These are phyloP conservation scores for Aleiodes testaceus DNA, from an alignment of 2,888 invertebrate species.

Conservation along the genomic window DNA sequence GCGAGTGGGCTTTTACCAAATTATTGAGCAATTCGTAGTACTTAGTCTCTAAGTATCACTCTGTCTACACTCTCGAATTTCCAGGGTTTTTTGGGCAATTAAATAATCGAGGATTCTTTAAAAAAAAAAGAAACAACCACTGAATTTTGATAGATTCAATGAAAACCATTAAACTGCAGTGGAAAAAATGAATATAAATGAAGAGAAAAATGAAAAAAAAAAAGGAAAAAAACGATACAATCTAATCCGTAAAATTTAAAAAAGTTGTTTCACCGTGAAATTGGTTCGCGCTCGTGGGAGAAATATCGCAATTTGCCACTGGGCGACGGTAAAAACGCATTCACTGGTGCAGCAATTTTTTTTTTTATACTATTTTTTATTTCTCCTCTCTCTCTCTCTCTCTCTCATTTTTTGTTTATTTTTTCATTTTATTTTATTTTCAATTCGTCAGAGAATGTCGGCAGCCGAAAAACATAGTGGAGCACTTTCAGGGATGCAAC, in stretches of 20 bases:
- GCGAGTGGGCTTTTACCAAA: constrained; percentile 34
- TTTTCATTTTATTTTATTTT: constrained; percentile 49
- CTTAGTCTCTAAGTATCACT: constrained; percentile 27
- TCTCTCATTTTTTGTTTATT: constrained; percentile 22
- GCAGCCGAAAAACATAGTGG: constrained; percentile 65
- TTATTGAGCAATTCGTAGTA: constrained; percentile 36
- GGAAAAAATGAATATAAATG: constrained; percentile 36
- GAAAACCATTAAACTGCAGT: background rate
- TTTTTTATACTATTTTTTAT: constrained; percentile 25
- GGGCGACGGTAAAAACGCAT: constrained; percentile 48
- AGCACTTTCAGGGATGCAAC: constrained; percentile 69
- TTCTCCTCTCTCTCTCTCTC: constrained; percentile 4
- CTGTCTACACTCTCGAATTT: constrained; percentile 9
- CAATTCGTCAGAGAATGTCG: constrained; percentile 55
- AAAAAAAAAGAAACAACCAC: constrained; percentile 5
- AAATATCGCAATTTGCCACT: constrained; percentile 35
- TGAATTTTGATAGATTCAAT: background rate
- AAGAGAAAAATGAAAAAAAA: constrained; percentile 7
- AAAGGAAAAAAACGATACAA: constrained; percentile 34
- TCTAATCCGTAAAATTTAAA: constrained; percentile 43
- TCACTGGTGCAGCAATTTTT: constrained; percentile 33
- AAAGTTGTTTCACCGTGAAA: constrained; percentile 45
- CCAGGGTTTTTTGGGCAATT: background rate
- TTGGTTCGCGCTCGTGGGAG: constrained; percentile 41
- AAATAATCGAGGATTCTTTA: too few species aligned